phyloP scores from a whole-genome alignment of 1,140 invertebrate genomes.

The Drosophila burlai region DNA sequence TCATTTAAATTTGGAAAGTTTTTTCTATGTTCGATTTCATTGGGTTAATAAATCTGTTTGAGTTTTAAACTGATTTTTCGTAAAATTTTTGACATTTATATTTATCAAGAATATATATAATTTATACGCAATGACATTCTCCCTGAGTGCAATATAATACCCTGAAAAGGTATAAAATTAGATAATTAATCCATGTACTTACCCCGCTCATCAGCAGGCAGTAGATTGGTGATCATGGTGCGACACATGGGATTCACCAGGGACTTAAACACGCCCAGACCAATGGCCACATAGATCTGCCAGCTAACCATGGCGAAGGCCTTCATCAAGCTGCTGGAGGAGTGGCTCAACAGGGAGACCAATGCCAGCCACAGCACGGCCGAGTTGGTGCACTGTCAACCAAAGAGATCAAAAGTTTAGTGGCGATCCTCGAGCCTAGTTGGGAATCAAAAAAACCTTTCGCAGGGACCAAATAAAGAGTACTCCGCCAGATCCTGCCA shows the following conservation, averaged over 20 bases:
- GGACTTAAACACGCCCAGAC: slow-evolving; percentile 86
- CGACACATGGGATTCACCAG: slow-evolving; percentile 88
- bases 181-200: neutral
- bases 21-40: no score
- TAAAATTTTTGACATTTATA: no score
- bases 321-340: slow-evolving; percentile 85
- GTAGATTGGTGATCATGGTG: slow-evolving; percentile 88
- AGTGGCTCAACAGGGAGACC: slow-evolving; percentile 80
- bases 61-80: no score
- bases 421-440: neutral
- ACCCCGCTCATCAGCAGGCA: slow-evolving; percentile 87
- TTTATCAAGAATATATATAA: no score
- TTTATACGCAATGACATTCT: no score
- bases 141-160: no score
- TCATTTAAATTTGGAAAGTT: no score
- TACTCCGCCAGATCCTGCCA: slow-evolving; percentile 77
- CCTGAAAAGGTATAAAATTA: no score
- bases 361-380: slow-evolving; percentile 63
- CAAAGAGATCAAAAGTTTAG: neutral
- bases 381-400: slow-evolving; percentile 58
- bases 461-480: slow-evolving; percentile 86
- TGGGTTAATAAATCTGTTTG: no score
- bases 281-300: slow-evolving; percentile 88
- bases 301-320: slow-evolving; percentile 87
- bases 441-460: slow-evolving; percentile 60